Evolutionary conservation across 2,113 vertebrate genomes (phyloP), one percentile per base, ranked within the genome.

Genomic region (Poeciliopsis prolifica): DNA sequence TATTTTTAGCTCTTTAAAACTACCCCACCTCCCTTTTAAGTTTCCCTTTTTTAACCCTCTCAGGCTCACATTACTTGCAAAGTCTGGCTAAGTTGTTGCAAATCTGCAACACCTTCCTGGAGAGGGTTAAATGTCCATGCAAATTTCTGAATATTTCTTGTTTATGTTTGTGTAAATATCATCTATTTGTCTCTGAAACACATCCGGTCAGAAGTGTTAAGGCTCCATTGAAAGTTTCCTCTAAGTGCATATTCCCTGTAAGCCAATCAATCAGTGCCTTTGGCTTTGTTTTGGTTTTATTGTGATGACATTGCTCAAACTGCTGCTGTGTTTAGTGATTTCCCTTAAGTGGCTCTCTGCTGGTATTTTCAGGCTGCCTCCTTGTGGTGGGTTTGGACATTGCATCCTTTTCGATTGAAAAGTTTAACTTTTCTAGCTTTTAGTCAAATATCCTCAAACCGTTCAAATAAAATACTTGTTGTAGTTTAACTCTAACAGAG

Each of bases 321-420:
- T 61, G 77, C 68, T 61, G 35, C 84, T 83, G 72, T 83, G 74
- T 24, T 65, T 35, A 31, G 68, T 62, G 28, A 51, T 61, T 58
- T 51, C 24, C 67, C 64, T 58, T 64, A 68, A 58, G 61, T 19
- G 48, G 51, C 4, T 62, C 75, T 28, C 40, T 40, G 26, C 30
- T 75, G 62, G 69, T 40, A 77, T 82, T 80, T 81, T n/a, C 22
- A 68, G 78, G 73, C 85, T 91, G 84, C 89, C 92, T 75, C 87
- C 90, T 40, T 76, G 91, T 93, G 93, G 90, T 1, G 42, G 80
- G 66, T 17, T 62, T 8, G 19, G 24, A 74, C 72, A 84, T 54
- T 85, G 67, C 44, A 2, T 6, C 5, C 31, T 51, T 63, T 17
- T 12, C 64, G 40, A 4, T 29, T n/a, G 14, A 54, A 33, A 13